phyloP scores from a whole-genome alignment of 2,797 vertebrate species.

The Zalophus californianus region DNA sequence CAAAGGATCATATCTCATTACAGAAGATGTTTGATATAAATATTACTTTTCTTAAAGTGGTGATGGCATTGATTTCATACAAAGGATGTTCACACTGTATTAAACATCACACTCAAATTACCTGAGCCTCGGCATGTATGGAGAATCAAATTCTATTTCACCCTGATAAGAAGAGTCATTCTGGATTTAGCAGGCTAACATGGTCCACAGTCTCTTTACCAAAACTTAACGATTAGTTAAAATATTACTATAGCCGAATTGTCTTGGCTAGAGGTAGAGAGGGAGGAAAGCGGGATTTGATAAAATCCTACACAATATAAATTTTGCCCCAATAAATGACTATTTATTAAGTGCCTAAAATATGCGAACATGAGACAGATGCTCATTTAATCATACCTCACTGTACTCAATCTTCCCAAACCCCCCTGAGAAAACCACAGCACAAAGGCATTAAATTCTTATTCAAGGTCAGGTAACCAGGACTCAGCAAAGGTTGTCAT shows the following conservation, averaged over 20 bases:
- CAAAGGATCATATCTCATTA: conserved; percentile 73
- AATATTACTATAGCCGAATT: conserved; percentile 6
- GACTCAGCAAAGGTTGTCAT: neutral
- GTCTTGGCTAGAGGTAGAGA: neutral
- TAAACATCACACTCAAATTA: conserved; percentile 67
- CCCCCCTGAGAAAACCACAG: neutral
- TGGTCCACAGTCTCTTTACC: neutral
- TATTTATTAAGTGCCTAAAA: neutral
- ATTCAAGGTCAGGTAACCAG: neutral
- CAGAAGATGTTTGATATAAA: conserved; percentile 72
- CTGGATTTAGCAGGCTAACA: neutral
- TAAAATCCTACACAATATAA: neutral
- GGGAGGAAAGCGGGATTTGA: neutral
- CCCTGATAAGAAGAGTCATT: conserved; percentile 16
- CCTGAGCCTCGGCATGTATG: neutral
- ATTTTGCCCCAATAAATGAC: neutral
- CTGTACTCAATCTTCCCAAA: neutral
- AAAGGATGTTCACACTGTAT: conserved; percentile 49
- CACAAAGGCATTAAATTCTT: neutral
- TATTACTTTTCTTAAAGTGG: conserved; percentile 67
- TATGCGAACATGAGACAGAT: neutral
- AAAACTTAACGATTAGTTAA: neutral
- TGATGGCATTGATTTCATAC: conserved; percentile 65
- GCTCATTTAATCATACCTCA: neutral
- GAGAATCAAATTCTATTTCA: conserved; percentile 63